Evolutionary conservation across 2,888 invertebrate genomes (phyloP).

Genomic region (Drosophila tanythrix): DNA sequence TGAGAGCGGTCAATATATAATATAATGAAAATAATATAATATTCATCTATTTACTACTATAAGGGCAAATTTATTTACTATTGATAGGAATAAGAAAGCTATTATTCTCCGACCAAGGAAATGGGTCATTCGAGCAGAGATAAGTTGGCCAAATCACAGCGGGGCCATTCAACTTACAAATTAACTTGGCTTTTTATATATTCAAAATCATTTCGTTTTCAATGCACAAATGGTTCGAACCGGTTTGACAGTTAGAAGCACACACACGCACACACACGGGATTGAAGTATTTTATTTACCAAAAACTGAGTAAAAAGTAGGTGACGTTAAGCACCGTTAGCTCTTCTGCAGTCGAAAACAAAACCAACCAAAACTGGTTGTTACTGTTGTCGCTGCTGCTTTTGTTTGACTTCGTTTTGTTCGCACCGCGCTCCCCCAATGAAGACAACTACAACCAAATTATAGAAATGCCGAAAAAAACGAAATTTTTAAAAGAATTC

Average conservation of each 20-base stretch:
- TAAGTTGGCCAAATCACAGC: conserved; percentile 66
- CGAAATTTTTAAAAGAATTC: conserved; percentile 58
- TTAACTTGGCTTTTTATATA: conserved; percentile 35
- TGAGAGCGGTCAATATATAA: background rate
- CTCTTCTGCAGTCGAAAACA: conserved; percentile 51
- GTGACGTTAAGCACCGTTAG: conserved; percentile 79
- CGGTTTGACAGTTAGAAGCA: conserved; percentile 68
- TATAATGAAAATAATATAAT: background rate
- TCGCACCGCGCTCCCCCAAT: conserved; percentile 41
- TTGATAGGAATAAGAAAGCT: background rate
- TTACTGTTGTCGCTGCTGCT: conserved; percentile 60
- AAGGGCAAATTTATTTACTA: background rate
- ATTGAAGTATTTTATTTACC: conserved; percentile 58
- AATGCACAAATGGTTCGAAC: conserved; percentile 65
- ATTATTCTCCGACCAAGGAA: background rate
- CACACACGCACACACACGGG: conserved; percentile 19
- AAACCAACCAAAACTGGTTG: conserved; percentile 61
- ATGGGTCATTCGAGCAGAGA: conserved; percentile 2
- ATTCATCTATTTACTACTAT: background rate
- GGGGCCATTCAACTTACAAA: conserved; percentile 39
- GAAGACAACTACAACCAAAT: conserved; percentile 42
- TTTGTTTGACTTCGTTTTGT: conserved; percentile 37
- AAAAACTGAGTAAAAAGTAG: conserved; percentile 69
- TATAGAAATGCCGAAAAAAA: conserved; percentile 38
- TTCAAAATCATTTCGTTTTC: conserved; percentile 73